A percentile compares a stretch with the other conserved stretches of the same genome.
These are phyloP conservation scores for Agriopis marginaria DNA, from an alignment of 2,888 invertebrate species.

Conservation along the genomic window DNA sequence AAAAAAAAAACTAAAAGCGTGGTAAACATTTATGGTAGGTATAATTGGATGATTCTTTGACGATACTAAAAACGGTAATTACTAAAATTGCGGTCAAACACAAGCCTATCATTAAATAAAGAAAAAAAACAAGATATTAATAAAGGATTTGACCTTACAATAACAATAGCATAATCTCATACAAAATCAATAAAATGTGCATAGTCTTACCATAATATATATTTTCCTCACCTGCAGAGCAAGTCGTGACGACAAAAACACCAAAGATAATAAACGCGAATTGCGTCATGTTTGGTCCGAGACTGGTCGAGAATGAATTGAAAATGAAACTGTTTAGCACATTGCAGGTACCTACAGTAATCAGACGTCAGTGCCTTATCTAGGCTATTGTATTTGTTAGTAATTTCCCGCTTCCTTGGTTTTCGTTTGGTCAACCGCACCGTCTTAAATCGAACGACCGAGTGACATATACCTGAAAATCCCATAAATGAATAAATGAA, in stretches of 20 bases:
- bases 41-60: no score
- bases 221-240: constrained; percentile 17
- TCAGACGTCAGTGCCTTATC: background rate
- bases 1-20: no score
- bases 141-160: no score
- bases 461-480: no score
- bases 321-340: constrained; percentile 12
- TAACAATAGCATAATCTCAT: background rate
- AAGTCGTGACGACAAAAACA: constrained; percentile 8
- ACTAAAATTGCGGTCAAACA: no score
- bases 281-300: constrained; percentile 26
- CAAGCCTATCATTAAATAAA: no score
- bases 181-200: background rate
- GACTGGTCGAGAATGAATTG: constrained; percentile 13
- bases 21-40: no score
- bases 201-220: background rate
- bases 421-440: background rate
- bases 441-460: no score
- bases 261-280: constrained; percentile 17
- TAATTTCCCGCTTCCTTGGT: background rate
- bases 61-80: no score
- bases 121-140: no score
- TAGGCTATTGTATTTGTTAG: background rate
- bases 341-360: background rate
- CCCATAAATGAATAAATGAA: no score